These are phyloP conservation scores for Heliconius nattereri DNA, from an alignment of 1,140 invertebrate genomes.

Conservation along the genomic window DNA sequence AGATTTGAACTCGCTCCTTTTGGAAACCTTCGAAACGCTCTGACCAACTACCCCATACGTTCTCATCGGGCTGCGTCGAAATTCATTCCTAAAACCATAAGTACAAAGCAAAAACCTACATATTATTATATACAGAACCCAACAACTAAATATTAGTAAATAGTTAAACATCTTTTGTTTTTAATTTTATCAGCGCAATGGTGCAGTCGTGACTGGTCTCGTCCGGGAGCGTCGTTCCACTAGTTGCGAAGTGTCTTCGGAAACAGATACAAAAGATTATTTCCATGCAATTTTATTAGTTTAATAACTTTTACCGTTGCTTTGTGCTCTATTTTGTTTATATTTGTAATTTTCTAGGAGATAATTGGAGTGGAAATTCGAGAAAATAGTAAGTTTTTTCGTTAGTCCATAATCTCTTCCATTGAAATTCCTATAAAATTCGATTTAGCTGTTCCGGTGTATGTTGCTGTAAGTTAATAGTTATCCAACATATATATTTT, in stretches of 20 bases:
- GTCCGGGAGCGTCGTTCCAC: conserved; percentile 39
- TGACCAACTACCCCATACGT: too few species aligned
- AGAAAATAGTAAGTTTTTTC: too few species aligned
- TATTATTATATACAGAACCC: background rate
- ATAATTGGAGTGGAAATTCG: too few species aligned
- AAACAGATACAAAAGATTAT: conserved; percentile 39
- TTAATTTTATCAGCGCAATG: conserved; percentile 35
- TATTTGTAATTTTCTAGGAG: background rate
- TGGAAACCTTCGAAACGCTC: too few species aligned
- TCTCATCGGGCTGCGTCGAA: too few species aligned
- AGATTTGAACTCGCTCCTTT: too few species aligned
- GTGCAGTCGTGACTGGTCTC: conserved; percentile 39
- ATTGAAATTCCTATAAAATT: too few species aligned
- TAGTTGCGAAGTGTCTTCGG: conserved; percentile 33
- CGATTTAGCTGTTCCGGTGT: too few species aligned
- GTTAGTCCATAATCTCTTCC: too few species aligned
- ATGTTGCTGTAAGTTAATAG: too few species aligned
- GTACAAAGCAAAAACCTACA: background rate
- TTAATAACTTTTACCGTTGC: conserved; percentile 22
- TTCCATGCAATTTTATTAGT: conserved; percentile 30
- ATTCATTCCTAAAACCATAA: background rate
- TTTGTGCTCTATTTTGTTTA: background rate
- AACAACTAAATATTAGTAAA: background rate
- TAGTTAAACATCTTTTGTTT: conserved; percentile 19
- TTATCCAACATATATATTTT: too few species aligned